Evolutionary conservation across 2,888 invertebrate species (phyloP).

Genomic region (Calephelis perditalis): DNA sequence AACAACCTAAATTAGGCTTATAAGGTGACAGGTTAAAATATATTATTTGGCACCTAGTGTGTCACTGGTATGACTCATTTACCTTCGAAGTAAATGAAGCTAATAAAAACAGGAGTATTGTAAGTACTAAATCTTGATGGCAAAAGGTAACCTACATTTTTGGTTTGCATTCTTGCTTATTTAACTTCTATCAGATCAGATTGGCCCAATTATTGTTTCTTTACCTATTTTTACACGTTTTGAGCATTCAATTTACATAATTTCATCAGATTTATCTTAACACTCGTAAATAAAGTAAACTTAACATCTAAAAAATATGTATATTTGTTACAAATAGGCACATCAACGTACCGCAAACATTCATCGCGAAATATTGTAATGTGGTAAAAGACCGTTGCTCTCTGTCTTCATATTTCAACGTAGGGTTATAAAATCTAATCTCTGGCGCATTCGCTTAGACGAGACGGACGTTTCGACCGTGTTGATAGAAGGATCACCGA

Average conservation of each 20-base stretch:
- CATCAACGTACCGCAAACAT: constrained; percentile 64
- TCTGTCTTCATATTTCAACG: constrained; percentile 65
- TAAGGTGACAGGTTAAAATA: constrained; percentile 51
- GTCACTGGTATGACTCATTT: constrained; percentile 43
- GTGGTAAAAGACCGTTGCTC: constrained; percentile 70
- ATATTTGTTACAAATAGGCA: constrained; percentile 67
- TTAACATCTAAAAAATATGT: constrained; percentile 66
- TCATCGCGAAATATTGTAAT: constrained; percentile 74
- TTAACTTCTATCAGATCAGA: constrained; percentile 34
- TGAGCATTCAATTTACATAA: constrained; percentile 59
- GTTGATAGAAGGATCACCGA: constrained; percentile 52
- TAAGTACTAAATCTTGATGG: constrained; percentile 64
- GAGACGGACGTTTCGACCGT: constrained; percentile 50
- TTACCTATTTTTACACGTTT: constrained; percentile 48
- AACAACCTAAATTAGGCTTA: constrained; percentile 71
- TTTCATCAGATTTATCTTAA: constrained; percentile 65
- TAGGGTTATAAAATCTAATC: constrained; percentile 66
- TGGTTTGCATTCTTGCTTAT: constrained; percentile 61
- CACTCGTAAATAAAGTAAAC: constrained; percentile 72
- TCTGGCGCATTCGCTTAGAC: constrained; percentile 59
- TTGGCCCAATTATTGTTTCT: constrained; percentile 27
- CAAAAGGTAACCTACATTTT: constrained; percentile 75
- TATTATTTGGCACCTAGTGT: constrained; percentile 73
- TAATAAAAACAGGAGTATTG: constrained; percentile 46
- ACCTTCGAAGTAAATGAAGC: constrained; percentile 39